Percentiles rank a stretch among this genome's conserved stretches.
phyloP scores from a whole-genome alignment of 2,888 invertebrate species.

The Drosophila macrothrix region DNA sequence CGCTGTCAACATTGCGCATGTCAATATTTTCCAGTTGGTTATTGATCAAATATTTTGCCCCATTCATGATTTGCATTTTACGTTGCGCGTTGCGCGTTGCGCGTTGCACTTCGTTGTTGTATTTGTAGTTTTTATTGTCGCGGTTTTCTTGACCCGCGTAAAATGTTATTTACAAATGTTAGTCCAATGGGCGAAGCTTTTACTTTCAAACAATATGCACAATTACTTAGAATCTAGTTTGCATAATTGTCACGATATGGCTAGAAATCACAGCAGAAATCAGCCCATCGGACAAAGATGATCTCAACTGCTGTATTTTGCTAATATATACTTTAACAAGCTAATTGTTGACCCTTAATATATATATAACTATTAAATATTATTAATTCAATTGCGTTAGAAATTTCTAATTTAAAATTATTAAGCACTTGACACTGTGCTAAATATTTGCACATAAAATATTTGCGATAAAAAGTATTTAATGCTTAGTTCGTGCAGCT shows the following conservation, averaged over 20 bases:
- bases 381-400: neutral
- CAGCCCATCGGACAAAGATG: slow-evolving; percentile 10
- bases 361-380: neutral
- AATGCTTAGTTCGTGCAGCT: too few relatives aligned
- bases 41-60: slow-evolving; percentile 65
- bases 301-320: slow-evolving; percentile 20
- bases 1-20: slow-evolving; percentile 54
- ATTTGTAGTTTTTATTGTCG: slow-evolving; percentile 20
- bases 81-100: neutral
- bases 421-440: too few relatives aligned
- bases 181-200: slow-evolving; percentile 49
- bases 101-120: neutral
- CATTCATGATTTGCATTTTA: slow-evolving; percentile 42
- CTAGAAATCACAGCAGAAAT: slow-evolving; percentile 6
- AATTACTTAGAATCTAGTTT: slow-evolving; percentile 30
- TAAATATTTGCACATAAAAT: too few relatives aligned
- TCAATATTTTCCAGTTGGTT: slow-evolving; percentile 61
- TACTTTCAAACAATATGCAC: slow-evolving; percentile 64
- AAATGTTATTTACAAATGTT: slow-evolving; percentile 14
- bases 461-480: neutral
- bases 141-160: slow-evolving; percentile 48
- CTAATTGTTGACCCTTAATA: neutral
- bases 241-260: slow-evolving; percentile 10
- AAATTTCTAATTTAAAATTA: neutral
- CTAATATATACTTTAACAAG: neutral